Conservation (phyloP, 2,113 vertebrate species). For the Hippopotamus amphibius region DNA sequence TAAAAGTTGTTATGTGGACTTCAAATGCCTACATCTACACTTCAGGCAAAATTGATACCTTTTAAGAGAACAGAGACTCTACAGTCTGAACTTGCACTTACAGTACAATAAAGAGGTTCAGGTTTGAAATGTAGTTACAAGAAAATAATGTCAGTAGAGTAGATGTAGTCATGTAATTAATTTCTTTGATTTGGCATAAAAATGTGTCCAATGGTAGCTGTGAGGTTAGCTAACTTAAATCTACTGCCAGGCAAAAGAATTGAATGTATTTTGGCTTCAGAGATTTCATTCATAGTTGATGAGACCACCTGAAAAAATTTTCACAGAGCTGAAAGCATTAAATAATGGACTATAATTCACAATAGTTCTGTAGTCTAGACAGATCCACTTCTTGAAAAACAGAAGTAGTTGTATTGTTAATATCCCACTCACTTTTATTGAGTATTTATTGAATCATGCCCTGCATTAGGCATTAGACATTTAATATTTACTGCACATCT, state of each 20-base stretch:
- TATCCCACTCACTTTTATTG: neutral
- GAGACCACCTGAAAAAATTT: neutral
- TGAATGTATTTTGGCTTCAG: neutral
- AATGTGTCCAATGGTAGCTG: neutral
- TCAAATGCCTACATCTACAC: neutral
- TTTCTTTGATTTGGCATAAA: neutral
- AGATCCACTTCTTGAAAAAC: neutral
- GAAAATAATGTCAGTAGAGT: conserved; percentile 1
- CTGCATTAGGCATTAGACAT: neutral
- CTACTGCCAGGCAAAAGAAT: neutral
- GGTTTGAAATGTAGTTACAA: neutral
- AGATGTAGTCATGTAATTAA: conserved; percentile 20
- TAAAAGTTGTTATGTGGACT: conserved; percentile 25
- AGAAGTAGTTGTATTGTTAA: neutral
- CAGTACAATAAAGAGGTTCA: conserved; percentile 20
- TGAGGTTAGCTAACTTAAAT: neutral
- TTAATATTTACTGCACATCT: neutral
- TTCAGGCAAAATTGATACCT: conserved; percentile 42
- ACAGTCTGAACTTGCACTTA: neutral
- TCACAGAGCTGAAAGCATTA: neutral
- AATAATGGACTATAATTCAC: neutral
- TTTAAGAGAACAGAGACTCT: conserved; percentile 26
- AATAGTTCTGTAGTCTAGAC: neutral
- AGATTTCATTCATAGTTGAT: conserved; percentile 22
- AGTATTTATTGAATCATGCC: neutral